A percentile compares a stretch with the other conserved stretches of the same genome.
phyloP scores from a whole-genome alignment of 2,888 invertebrate species.

The Sesia bembeciformis region DNA sequence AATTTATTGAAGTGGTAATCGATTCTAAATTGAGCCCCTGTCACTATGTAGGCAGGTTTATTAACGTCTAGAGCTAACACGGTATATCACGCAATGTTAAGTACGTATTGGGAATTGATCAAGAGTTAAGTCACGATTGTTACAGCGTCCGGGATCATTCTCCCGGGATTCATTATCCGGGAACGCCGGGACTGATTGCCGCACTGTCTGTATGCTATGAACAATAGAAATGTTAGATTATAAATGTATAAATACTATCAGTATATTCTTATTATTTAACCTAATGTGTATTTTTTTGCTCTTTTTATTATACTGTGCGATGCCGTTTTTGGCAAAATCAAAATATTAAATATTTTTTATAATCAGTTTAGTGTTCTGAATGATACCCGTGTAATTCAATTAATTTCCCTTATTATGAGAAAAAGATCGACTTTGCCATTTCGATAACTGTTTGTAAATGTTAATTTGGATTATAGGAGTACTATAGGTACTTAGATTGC shows the following conservation, averaged over 20 bases:
- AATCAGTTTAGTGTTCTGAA: background rate
- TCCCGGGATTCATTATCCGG: slow-evolving; percentile 58
- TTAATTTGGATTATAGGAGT: no score
- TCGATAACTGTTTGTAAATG: no score
- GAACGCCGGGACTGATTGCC: slow-evolving; percentile 51
- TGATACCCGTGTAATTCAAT: background rate
- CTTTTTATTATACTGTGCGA: background rate
- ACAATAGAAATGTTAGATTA: background rate
- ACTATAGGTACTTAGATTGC: no score
- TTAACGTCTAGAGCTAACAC: slow-evolving; percentile 18
- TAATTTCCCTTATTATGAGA: no score
- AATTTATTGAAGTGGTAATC: no score
- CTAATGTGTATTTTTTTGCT: background rate
- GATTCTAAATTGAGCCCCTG: background rate
- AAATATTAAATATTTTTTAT: background rate
- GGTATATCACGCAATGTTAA: slow-evolving; percentile 22
- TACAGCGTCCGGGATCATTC: slow-evolving; percentile 49
- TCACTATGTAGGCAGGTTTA: background rate
- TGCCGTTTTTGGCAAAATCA: background rate
- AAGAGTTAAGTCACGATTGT: slow-evolving; percentile 69
- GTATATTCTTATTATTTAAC: background rate
- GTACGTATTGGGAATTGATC: slow-evolving; percentile 60
- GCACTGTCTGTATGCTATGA: slow-evolving; percentile 8
- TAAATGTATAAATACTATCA: background rate
- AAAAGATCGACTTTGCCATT: no score